Evolutionary conservation across 2,113 vertebrate genomes (phyloP).

Genomic region (Anhinga anhinga): DNA sequence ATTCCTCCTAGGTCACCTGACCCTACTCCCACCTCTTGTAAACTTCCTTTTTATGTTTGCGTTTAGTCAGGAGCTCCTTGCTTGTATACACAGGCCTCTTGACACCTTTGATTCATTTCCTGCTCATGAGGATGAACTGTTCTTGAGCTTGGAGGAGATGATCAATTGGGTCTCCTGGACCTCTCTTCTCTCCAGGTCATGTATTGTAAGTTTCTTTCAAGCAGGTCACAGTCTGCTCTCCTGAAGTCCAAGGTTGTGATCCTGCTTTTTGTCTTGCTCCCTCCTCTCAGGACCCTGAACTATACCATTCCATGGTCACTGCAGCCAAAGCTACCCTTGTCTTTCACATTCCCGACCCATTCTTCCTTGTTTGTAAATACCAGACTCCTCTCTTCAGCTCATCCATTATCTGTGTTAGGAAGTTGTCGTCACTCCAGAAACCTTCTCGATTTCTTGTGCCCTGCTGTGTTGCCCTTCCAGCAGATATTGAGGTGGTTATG

Average conservation of each 20-base stretch:
- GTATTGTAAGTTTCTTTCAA: background rate
- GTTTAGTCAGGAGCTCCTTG: background rate
- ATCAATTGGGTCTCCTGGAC: background rate
- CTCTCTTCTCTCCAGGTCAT: background rate
- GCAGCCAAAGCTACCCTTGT: background rate
- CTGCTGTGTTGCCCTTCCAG: background rate
- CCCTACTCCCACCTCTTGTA: background rate
- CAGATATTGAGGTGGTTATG: background rate
- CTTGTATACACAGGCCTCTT: background rate
- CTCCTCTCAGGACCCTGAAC: background rate
- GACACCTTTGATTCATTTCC: background rate
- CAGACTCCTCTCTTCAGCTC: background rate
- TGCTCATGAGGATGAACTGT: background rate
- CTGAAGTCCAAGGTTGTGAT: background rate
- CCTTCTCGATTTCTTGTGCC: background rate
- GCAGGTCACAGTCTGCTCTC: background rate
- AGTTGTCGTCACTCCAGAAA: background rate
- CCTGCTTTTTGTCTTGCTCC: background rate
- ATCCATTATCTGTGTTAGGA: background rate
- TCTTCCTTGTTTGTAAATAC: background rate
- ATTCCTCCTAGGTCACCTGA: background rate
- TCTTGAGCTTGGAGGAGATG: background rate
- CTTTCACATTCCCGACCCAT: background rate
- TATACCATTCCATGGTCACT: background rate
- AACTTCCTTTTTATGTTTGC: background rate